Conservation (phyloP, 1,140 invertebrate species). For the Diplogasteroides magnus region DNA sequence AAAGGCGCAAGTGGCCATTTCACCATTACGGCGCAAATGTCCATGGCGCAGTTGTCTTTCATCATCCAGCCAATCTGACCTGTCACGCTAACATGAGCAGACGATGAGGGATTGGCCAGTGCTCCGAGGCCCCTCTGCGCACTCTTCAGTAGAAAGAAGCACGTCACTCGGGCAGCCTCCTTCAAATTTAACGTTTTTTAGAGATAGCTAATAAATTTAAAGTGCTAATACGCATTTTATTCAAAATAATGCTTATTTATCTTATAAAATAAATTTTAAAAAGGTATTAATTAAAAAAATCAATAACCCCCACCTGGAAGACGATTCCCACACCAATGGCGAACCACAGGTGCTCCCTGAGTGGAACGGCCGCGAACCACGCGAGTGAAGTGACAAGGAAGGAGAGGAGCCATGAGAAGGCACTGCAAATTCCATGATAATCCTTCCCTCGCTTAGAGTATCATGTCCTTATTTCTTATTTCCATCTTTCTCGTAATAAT, state of each 20-base stretch:
- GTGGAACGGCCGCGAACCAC: slow-evolving; percentile 4
- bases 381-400: slow-evolving; percentile 30
- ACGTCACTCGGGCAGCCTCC: background rate
- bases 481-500: too few relatives aligned
- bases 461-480: too few relatives aligned
- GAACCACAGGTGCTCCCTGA: background rate
- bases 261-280: slow-evolving; percentile 16
- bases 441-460: too few relatives aligned
- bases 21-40: too few relatives aligned
- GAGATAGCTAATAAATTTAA: background rate
- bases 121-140: background rate
- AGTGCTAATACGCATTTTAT: background rate
- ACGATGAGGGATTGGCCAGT: background rate
- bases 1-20: too few relatives aligned
- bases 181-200: too few relatives aligned
- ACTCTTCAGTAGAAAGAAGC: background rate
- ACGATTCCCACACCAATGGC: slow-evolving; percentile 7
- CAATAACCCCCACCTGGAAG: slow-evolving; percentile 5
- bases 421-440: too few relatives aligned
- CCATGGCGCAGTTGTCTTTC: too few relatives aligned
- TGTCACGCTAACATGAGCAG: background rate
- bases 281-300: slow-evolving; percentile 16
- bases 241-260: background rate
- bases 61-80: too few relatives aligned
- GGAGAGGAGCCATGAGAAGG: slow-evolving; percentile 35